Base-by-base conservation (phyloP, 2,113 vertebrate species). In the Oceanites oceanicus region DNA sequence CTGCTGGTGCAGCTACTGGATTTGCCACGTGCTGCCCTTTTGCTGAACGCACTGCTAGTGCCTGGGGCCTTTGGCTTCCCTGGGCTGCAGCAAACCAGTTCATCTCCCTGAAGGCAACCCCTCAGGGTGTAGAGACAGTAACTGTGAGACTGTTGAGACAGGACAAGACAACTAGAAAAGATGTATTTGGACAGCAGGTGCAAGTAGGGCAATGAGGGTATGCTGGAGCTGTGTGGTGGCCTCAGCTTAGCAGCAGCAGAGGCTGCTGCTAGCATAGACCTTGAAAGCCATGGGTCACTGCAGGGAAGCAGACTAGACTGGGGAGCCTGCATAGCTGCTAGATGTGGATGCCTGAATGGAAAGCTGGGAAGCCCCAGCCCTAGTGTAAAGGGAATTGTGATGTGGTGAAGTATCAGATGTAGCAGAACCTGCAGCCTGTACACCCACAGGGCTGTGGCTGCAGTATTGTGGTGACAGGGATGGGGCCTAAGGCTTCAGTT, bases 31-130 rank as follows among this genome's bases (percentile, higher is more conserved):
- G 7, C 67, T 88, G 49, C 66, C 50, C 34, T 65, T 86, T 55
- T 44, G 38, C 47, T 83, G 67, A 89, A 72, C 1, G 4, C 6
- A 9, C 12, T 0, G 0, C 13, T 20, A 13, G 13, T 76, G n/a
- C 38, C 67, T 68, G 62, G 13, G 32, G 19, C 17, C 19, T 76
- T 68, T 76, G 67, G 10, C 27, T 92, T 79, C 49, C 53, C 58
- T 70, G 62, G 53, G 49, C 32, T 76, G 56, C 40, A 68, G 36
- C 14, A 71, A 76, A 65, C 16, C 53, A 42, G 55, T n/a, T 78
- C 45, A 23, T 53, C 13, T 79, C 62, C 29, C 62, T 68, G 32
- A 4, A 79, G 38, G 27, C 38, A 72, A 1, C 7, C 12, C 52
- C 63, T 7, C 2, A 1, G 42, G 25, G 8, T 79, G n/a, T 18